These are phyloP conservation scores for Ephestia elutella DNA, from an alignment of 1,140 invertebrate species.

Conservation along the genomic window DNA sequence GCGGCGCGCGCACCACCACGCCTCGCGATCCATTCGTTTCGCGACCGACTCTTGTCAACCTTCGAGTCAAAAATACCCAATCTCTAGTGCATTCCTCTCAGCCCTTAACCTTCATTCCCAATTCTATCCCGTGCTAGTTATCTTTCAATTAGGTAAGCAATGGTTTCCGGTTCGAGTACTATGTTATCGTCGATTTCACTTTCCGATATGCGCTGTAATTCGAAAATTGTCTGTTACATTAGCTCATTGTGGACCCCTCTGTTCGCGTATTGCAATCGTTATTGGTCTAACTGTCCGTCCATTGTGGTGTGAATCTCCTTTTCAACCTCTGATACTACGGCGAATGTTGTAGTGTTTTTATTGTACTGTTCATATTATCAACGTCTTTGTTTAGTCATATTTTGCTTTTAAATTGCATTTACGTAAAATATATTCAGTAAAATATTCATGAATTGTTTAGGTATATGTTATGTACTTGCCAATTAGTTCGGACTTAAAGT, in stretches of 20 bases:
- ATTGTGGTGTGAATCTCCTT: constrained; percentile 15
- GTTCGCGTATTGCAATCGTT: constrained; percentile 16
- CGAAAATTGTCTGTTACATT: constrained; percentile 16
- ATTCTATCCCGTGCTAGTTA: constrained; percentile 10
- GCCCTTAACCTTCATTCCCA: constrained; percentile 9
- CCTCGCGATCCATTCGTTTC: constrained; percentile 18
- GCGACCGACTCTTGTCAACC: background rate
- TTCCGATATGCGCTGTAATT: constrained; percentile 23
- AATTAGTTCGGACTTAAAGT: too few species aligned
- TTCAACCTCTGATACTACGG: background rate
- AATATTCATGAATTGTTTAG: too few species aligned
- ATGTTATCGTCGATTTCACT: constrained; percentile 25
- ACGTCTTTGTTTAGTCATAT: background rate
- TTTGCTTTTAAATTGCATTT: too few species aligned
- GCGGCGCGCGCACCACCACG: constrained; percentile 32
- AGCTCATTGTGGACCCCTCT: constrained; percentile 12
- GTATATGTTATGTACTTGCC: too few species aligned
- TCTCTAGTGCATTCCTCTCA: constrained; percentile 1
- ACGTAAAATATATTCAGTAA: too few species aligned
- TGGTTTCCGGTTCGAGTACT: constrained; percentile 5
- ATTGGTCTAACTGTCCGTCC: constrained; percentile 12
- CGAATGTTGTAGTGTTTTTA: background rate
- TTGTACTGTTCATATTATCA: background rate
- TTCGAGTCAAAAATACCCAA: constrained; percentile 16
- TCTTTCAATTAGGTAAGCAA: constrained; percentile 12